Evolutionary conservation across 2,113 vertebrate genomes (phyloP).

Genomic region (Oceanodroma tethys): DNA sequence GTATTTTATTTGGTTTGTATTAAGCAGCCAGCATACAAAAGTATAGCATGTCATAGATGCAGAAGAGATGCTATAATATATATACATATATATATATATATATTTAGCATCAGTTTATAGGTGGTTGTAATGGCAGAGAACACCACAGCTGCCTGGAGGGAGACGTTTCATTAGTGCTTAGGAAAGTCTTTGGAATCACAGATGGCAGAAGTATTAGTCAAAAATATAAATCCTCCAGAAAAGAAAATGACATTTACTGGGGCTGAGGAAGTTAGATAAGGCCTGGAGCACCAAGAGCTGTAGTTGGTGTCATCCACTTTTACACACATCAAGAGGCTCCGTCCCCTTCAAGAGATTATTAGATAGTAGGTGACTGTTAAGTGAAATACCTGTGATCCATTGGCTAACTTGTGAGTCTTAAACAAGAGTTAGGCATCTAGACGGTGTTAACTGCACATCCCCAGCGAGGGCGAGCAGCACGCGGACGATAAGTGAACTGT

Average conservation of each 20-base stretch:
- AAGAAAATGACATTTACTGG: not conserved
- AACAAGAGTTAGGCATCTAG: not conserved
- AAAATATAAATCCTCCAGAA: not conserved
- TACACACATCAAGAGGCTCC: not conserved
- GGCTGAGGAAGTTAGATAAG: not conserved
- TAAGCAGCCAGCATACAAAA: not conserved
- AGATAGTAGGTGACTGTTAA: not conserved
- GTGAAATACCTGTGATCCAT: not conserved
- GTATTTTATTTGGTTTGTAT: not conserved
- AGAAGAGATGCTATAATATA: no score
- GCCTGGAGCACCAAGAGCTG: not conserved
- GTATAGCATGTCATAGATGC: not conserved
- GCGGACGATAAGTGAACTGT: not conserved
- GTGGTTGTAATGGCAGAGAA: not conserved
- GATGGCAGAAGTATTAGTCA: not conserved
- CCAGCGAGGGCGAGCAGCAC: rapidly evolving
- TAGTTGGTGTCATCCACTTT: not conserved
- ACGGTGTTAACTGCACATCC: not conserved
- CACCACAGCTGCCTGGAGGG: not conserved
- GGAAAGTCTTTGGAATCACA: not conserved
- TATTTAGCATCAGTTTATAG: not conserved
- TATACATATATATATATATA: no score
- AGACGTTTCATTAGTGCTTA: not conserved
- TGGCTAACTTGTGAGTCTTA: not conserved
- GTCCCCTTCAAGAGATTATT: not conserved